Evolutionary conservation across 2,113 vertebrate genomes (phyloP), one percentile per base, ranked within the genome.

Genomic region (Mormoops blainvillei): DNA sequence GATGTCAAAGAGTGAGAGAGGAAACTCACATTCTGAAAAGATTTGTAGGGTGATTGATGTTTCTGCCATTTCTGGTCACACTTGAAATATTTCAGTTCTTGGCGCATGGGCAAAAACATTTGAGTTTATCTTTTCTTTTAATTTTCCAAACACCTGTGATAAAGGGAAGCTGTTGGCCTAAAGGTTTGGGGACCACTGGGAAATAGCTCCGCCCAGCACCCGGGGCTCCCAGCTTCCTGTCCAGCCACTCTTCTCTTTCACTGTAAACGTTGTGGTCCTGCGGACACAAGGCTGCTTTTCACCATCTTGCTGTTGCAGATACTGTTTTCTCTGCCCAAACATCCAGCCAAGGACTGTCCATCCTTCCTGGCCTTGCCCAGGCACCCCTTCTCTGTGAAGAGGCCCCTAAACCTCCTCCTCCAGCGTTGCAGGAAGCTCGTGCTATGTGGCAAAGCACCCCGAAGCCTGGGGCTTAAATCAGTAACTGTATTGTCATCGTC

Each of bases 401-500:
- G 54, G 54, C 56, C 26, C 50, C 13, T 24, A 7, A 41, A 28
- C 2, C 14, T 2, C 43, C 19, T 50, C 50, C 74, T 38, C 56
- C 31, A 33, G 1, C 2, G 7, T 14, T 4, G 45, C 73, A 61
- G 71, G 50, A 33, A 85, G 56, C n/a, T 71, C 33, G 1, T 43
- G 68, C 89, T 33, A 52, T 48, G 63, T 73, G 41, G 54, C 48
- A 54, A 31, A 73, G 24, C 7, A 65, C 26, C 45, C 70, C 5
- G 8, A 38, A 22, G 22, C 2, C 20, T 2, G 13, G 45, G 41
- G 43, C 45, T 93, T 68, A 19, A 28, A 73, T 24, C 22, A 84
- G 15, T 7, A 7, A 20, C 36, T 7, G 0, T 5, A 4, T 2
- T 2, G 0, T 73, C 50, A 2, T 4, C 7, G 65, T 19, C 15